A percentile compares a stretch with the other conserved stretches of the same genome.
Evolutionary conservation across 2,113 vertebrate genomes (phyloP).

Genomic region (Psettodes erumei): DNA sequence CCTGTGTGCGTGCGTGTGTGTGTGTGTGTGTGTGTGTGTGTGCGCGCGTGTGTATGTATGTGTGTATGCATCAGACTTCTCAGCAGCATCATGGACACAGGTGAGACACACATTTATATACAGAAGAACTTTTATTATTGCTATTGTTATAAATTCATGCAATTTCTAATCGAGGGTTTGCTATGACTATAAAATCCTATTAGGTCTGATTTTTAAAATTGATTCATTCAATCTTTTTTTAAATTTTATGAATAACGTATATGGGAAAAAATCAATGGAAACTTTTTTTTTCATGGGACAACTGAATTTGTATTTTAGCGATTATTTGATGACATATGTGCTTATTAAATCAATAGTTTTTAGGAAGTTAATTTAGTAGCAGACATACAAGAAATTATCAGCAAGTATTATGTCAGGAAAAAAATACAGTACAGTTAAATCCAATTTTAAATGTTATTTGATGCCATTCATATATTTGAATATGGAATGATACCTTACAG

Average conservation of each 20-base stretch:
- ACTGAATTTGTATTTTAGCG: neutral
- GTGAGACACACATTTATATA: slow-evolving; percentile 68
- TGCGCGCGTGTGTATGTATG: slow-evolving; percentile 6
- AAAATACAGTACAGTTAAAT: too few species aligned
- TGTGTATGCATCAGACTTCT: slow-evolving; percentile 20
- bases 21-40: slow-evolving; percentile 10
- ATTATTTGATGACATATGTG: neutral
- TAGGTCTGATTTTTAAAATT: neutral
- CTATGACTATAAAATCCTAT: too few species aligned
- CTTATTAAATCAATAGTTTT: neutral
- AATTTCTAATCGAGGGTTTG: neutral
- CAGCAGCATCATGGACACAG: slow-evolving; percentile 81
- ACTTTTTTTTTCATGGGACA: neutral
- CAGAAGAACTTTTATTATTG: neutral
- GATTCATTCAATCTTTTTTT: neutral
- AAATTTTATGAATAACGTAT: neutral
- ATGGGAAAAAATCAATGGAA: neutral
- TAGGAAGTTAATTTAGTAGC: neutral
- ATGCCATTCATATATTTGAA: neutral
- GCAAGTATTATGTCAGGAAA: too few species aligned
- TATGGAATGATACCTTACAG: neutral
- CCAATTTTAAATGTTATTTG: too few species aligned
- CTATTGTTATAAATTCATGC: neutral
- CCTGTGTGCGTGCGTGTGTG: slow-evolving; percentile 25
- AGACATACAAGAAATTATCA: neutral